Evolutionary conservation across 2,888 invertebrate species (phyloP), one percentile per base, ranked within the genome.

Genomic region (Hedya salicella): DNA sequence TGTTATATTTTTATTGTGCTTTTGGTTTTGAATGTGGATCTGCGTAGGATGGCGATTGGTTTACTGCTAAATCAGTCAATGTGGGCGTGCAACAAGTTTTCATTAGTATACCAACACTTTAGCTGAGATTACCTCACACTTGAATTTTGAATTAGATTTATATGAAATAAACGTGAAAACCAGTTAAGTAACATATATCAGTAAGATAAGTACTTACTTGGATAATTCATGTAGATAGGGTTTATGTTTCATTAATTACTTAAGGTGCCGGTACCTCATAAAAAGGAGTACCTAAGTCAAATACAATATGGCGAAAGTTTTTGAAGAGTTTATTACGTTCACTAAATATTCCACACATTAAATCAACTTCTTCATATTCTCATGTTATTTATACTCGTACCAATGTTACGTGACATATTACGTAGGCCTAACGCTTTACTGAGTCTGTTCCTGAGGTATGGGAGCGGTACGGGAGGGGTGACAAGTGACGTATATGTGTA

Each of bases 1-100:
- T 59, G 52, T 16, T 59, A 57, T 17, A 46, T 25, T 50, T 25
- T 50, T n/a, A 50, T 32, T 36, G 39, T 48, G 8, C 9, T 32
- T 50, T 14, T 9, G 16, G 8, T 32, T 50, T 50, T 50, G 30
- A 5, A 36, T n/a, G 32, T 50, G 14, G 30, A 21, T 49, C 44
- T 19, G n/a, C 11, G 4, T 48, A 36, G 36, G 36, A 36, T 36
- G 36, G 36, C 36, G 36, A 36, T 36, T 9, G 36, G 36, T 36
- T 36, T 9, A 36, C 36, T 36, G 36, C 9, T 36, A 36, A 36
- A 36, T 36, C 36, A 36, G 11, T 11, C 9, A 11, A 1, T 36
- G 36, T 36, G 36, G 36, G 36, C 36, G 36, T 36, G 36, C 36
- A 36, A 36, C 36, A 36, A 11, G 36, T 36, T 36, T 36, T 36